phyloP scores from a whole-genome alignment of 2,797 vertebrate species.

The Aythya fuligula region DNA sequence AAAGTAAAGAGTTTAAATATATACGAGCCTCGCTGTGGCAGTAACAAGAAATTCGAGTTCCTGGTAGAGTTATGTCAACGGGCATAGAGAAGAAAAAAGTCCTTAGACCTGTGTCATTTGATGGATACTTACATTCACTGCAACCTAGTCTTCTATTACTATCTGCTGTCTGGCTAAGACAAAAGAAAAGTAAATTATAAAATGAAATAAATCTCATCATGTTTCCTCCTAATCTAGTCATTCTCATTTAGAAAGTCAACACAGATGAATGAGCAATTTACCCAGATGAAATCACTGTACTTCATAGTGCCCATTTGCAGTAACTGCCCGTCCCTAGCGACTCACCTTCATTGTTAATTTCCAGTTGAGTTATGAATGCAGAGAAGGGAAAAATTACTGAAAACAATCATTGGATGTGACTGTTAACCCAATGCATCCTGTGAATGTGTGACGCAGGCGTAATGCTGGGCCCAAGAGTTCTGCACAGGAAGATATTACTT shows the following conservation, averaged over 20 bases:
- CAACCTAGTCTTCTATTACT: background rate
- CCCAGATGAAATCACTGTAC: background rate
- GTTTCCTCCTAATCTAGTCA: conserved; percentile 14
- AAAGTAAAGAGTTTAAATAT: background rate
- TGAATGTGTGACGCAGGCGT: accelerated
- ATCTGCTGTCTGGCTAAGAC: background rate
- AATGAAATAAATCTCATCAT: background rate
- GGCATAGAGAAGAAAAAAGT: background rate
- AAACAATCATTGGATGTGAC: conserved; percentile 4
- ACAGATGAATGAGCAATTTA: conserved; percentile 33
- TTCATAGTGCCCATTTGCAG: background rate
- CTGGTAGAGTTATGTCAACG: background rate
- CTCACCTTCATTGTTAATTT: background rate
- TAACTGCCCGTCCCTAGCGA: background rate
- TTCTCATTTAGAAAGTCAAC: conserved; percentile 25
- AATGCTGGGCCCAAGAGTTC: background rate
- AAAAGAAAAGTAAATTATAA: background rate
- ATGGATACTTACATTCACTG: background rate
- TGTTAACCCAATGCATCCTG: background rate
- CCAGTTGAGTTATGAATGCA: background rate
- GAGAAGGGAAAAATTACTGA: background rate
- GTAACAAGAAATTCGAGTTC: background rate
- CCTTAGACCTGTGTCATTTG: background rate
- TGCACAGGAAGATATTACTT: background rate
- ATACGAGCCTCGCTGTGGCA: background rate